Percentiles rank a stretch among this genome's conserved stretches.
phyloP scores from a whole-genome alignment of 1,140 invertebrate species.

The Protaetia brevitarsis region DNA sequence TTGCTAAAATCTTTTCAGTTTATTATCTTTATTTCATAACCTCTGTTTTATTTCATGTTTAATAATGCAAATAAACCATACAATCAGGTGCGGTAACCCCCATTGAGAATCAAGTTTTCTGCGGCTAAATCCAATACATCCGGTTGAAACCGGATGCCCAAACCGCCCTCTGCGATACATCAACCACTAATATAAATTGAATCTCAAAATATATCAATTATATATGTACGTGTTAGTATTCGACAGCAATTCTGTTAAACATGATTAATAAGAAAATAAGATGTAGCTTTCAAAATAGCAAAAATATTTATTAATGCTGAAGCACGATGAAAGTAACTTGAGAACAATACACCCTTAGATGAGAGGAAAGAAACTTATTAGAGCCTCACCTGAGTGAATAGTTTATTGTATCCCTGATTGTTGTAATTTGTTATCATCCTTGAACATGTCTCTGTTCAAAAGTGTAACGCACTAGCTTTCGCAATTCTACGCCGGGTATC shows the following conservation, averaged over 20 bases:
- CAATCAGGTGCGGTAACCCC: too few species aligned
- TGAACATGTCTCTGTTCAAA: slow-evolving; percentile 40
- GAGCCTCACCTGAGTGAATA: slow-evolving; percentile 75
- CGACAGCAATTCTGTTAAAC: too few species aligned
- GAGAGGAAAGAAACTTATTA: neutral
- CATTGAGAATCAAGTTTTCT: neutral
- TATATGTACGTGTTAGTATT: neutral
- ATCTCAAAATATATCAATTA: slow-evolving; percentile 6
- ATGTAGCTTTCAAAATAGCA: too few species aligned
- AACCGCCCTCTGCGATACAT: neutral
- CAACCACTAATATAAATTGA: neutral
- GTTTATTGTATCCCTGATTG: slow-evolving; percentile 82
- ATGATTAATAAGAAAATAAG: too few species aligned
- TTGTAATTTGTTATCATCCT: slow-evolving; percentile 73
- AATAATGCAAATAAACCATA: too few species aligned
- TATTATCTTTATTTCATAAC: too few species aligned
- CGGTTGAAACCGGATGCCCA: neutral
- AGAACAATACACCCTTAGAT: neutral
- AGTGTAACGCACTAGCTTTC: slow-evolving; percentile 2
- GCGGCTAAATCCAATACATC: neutral
- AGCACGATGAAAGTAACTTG: neutral
- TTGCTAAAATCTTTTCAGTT: too few species aligned
- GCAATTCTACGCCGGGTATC: neutral
- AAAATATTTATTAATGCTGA: neutral
- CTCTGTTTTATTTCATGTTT: too few species aligned